A percentile compares a stretch with the other conserved stretches of the same genome.
Evolutionary conservation across 2,888 invertebrate species (phyloP).

Genomic region (Drosophila robusta): DNA sequence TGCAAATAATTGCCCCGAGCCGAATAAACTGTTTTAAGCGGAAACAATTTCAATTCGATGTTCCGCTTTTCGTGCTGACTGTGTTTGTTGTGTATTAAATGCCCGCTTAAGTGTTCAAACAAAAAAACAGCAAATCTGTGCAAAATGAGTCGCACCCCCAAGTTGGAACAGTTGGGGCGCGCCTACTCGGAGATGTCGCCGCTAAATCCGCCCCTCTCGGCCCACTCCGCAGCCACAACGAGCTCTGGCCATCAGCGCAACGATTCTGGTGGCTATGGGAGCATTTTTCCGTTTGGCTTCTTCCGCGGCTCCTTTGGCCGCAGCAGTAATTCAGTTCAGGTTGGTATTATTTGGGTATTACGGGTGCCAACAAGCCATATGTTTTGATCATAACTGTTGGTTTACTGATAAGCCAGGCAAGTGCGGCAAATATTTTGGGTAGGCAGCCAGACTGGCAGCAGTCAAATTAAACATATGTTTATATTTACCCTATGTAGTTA

Average conservation of each 20-base stretch:
- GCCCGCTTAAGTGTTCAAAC: constrained; percentile 15
- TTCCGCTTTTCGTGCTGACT: constrained; percentile 16
- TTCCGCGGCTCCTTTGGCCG: constrained; percentile 80
- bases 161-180: constrained; percentile 79
- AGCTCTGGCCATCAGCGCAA: constrained; percentile 59
- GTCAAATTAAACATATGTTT: constrained; percentile 29
- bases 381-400: constrained; percentile 29
- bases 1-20: constrained; percentile 38
- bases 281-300: constrained; percentile 83
- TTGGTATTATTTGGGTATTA: constrained; percentile 46
- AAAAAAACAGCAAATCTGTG: not conserved
- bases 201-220: constrained; percentile 76
- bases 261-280: constrained; percentile 80
- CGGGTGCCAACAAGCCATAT: constrained; percentile 32
- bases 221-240: constrained; percentile 51
- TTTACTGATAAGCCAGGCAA: constrained; percentile 38
- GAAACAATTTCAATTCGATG: constrained; percentile 13
- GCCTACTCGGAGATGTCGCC: constrained; percentile 84
- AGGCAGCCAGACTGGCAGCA: constrained; percentile 31
- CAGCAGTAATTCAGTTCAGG: constrained; percentile 81
- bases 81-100: constrained; percentile 23
- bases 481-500: not conserved
- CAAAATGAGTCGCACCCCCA: constrained; percentile 75
- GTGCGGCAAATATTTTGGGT: constrained; percentile 14
- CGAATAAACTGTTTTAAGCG: constrained; percentile 21